Evolutionary conservation across 2,797 vertebrate species (phyloP).

Genomic region (Gallinago solitaria): DNA sequence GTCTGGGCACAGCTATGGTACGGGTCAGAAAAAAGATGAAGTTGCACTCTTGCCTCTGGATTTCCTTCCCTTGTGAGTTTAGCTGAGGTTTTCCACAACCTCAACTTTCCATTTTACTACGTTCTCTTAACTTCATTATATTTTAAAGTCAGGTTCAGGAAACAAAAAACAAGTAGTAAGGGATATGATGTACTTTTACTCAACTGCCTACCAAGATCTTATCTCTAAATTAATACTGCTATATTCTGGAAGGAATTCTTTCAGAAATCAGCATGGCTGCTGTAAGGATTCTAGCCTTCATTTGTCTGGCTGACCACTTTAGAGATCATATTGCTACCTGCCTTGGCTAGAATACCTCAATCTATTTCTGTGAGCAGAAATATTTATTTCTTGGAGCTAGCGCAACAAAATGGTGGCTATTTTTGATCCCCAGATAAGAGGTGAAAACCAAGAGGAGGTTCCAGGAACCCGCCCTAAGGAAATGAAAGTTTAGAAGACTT

Average conservation of each 20-base stretch:
- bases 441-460: not conserved
- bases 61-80: not conserved
- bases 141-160: not conserved
- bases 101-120: not conserved
- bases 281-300: rapidly evolving
- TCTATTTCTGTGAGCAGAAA: not conserved
- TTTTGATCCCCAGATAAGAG: not conserved
- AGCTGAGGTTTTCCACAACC: not conserved
- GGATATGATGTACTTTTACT: not conserved
- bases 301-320: not conserved
- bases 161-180: not conserved
- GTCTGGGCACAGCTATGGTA: not conserved
- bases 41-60: not conserved
- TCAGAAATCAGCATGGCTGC: not conserved
- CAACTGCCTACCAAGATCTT: not conserved
- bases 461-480: not conserved
- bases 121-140: not conserved
- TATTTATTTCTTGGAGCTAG: not conserved
- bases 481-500: not conserved
- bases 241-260: not conserved
- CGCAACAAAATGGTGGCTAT: not conserved
- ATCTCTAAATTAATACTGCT: not conserved
- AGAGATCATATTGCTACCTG: not conserved
- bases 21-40: not conserved
- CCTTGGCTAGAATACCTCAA: not conserved